These are phyloP conservation scores for Cydia pomonella DNA, from an alignment of 1,140 invertebrate genomes.

Conservation along the genomic window DNA sequence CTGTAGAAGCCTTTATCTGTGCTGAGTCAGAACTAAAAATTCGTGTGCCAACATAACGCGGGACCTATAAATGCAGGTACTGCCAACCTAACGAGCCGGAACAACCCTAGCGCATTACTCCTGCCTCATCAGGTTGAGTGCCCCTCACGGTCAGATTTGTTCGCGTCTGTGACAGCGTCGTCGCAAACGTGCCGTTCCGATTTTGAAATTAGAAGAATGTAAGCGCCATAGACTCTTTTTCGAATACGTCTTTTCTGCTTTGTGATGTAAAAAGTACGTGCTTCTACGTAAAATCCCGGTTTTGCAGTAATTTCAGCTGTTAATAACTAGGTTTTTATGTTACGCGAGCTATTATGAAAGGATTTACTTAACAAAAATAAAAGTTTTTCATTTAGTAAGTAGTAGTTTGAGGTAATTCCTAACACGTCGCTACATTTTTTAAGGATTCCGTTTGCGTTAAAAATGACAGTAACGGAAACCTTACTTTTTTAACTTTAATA, in stretches of 20 bases:
- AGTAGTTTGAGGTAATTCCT: no score
- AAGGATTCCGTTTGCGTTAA: no score
- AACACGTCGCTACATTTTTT: no score
- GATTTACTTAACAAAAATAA: no score
- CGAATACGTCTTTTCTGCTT: not conserved
- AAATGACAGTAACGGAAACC: no score
- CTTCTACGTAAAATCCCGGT: not conserved
- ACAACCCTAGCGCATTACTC: conserved; percentile 42
- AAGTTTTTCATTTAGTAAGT: no score
- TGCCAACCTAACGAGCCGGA: conserved; percentile 13
- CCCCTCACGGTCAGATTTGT: conserved; percentile 45
- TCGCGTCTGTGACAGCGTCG: conserved; percentile 49
- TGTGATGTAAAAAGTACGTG: not conserved
- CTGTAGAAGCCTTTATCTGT: no score
- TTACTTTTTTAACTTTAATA: no score
- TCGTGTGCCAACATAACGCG: conserved; percentile 3
- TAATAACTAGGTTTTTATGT: not conserved
- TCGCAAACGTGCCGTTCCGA: conserved; percentile 34
- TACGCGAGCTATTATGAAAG: no score
- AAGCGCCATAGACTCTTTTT: not conserved
- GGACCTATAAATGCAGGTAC: conserved; percentile 1
- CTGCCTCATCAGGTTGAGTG: conserved; percentile 61
- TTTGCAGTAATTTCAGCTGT: not conserved
- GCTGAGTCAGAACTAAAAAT: not conserved
- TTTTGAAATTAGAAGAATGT: not conserved